Evolutionary conservation across 2,113 vertebrate genomes (phyloP).

Genomic region (Beaufortia kweichowensis): DNA sequence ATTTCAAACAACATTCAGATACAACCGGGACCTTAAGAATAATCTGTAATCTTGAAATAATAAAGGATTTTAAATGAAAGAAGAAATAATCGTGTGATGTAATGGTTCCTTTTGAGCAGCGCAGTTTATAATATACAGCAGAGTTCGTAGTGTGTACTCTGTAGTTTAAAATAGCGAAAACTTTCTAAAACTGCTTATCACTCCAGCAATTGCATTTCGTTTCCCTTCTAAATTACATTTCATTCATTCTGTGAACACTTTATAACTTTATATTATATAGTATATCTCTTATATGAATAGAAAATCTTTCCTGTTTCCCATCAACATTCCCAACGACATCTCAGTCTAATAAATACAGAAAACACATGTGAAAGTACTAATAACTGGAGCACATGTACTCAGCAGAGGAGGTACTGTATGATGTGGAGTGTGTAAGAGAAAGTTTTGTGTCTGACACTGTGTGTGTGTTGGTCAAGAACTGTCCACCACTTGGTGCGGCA

Average conservation of each 20-base stretch:
- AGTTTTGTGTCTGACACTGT: conserved; percentile 14
- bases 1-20: conserved; percentile 27
- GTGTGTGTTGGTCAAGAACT: conserved; percentile 72
- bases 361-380: conserved; percentile 32
- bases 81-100: background rate
- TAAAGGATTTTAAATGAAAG: conserved; percentile 32
- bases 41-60: conserved; percentile 26
- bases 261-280: conserved; percentile 25
- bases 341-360: conserved; percentile 30
- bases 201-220: conserved; percentile 26
- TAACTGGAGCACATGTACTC: conserved; percentile 32
- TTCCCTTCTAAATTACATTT: background rate
- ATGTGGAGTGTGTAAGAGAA: conserved; percentile 14
- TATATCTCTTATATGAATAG: conserved; percentile 39
- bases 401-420: conserved; percentile 31
- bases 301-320: conserved; percentile 4
- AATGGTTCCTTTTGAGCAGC: background rate
- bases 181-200: too few relatives aligned
- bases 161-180: conserved; percentile 24
- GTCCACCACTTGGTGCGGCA: conserved; percentile 95
- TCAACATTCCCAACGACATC: background rate
- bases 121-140: conserved; percentile 37
- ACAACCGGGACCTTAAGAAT: conserved; percentile 24
- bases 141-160: conserved; percentile 20
- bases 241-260: conserved; percentile 6